Percentiles rank a stretch among this genome's conserved stretches.
Conservation (phyloP, 1,140 invertebrate species). For the Leguminivora glycinivorella region DNA sequence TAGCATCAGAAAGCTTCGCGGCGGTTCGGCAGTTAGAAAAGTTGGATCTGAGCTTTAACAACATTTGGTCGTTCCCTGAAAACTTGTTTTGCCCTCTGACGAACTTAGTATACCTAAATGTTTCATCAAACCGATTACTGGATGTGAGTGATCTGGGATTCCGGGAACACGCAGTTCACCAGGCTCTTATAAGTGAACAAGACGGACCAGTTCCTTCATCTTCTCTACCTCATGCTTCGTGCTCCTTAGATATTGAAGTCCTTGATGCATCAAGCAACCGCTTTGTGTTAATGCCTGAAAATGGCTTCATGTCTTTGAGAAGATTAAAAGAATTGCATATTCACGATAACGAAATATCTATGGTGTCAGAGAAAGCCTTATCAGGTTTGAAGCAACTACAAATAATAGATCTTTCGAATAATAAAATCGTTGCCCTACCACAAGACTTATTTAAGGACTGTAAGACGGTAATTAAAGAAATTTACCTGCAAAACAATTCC, state of each 20-base stretch:
- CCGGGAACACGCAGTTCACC: slow-evolving; percentile 80
- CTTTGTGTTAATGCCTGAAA: slow-evolving; percentile 87
- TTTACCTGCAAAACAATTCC: slow-evolving; percentile 93
- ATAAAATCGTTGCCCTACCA: slow-evolving; percentile 93
- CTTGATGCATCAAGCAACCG: slow-evolving; percentile 92
- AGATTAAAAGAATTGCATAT: slow-evolving; percentile 88
- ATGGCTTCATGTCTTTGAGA: slow-evolving; percentile 87
- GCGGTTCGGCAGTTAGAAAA: slow-evolving; percentile 86
- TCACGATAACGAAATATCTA: slow-evolving; percentile 91
- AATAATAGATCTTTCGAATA: slow-evolving; percentile 91
- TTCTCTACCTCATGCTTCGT: slow-evolving; percentile 78
- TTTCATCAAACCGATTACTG: slow-evolving; percentile 91
- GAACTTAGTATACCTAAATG: slow-evolving; percentile 87
- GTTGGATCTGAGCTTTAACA: slow-evolving; percentile 92
- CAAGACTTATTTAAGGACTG: slow-evolving; percentile 89
- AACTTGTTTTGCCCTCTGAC: slow-evolving; percentile 90
- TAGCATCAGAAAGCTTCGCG: slow-evolving; percentile 86
- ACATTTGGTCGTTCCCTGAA: slow-evolving; percentile 92
- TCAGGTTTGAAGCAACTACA: slow-evolving; percentile 88
- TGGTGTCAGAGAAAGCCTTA: slow-evolving; percentile 90
- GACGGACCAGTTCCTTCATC: slow-evolving; percentile 67
- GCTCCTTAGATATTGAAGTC: slow-evolving; percentile 88
- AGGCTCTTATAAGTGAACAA: slow-evolving; percentile 82
- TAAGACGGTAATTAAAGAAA: slow-evolving; percentile 88
- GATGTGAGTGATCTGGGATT: slow-evolving; percentile 91